These are phyloP conservation scores for Scyliorhinus canicula DNA, from an alignment of 2,797 vertebrate genomes.

Conservation along the genomic window DNA sequence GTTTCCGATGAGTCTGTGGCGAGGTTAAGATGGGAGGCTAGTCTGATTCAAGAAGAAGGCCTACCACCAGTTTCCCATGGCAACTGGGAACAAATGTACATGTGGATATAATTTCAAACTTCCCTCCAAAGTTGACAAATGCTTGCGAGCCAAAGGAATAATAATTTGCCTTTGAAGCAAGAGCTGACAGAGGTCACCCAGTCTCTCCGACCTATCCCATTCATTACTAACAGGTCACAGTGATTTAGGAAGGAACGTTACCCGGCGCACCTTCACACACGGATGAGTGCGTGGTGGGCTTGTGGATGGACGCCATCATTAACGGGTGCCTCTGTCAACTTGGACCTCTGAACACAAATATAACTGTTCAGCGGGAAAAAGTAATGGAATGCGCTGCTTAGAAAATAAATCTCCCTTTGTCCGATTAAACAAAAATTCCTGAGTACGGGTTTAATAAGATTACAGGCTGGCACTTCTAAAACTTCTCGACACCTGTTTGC, in stretches of 20 bases:
- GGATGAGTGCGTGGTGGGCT: neutral
- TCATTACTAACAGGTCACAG: too few relatives aligned
- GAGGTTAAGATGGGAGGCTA: neutral
- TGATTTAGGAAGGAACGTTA: neutral
- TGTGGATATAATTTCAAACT: neutral
- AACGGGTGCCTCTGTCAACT: neutral
- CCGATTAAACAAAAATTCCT: neutral
- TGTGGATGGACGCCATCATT: neutral
- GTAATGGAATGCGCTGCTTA: neutral
- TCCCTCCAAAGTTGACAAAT: neutral
- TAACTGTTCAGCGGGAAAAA: neutral
- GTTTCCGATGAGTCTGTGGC: neutral
- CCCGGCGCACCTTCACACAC: neutral
- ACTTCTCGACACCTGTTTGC: neutral
- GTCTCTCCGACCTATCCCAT: neutral
- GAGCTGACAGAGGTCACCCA: neutral
- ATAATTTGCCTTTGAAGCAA: neutral
- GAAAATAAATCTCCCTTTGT: neutral
- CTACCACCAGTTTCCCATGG: neutral
- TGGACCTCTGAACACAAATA: neutral
- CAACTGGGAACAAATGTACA: neutral
- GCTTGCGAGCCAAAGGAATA: neutral
- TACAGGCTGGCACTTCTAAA: neutral
- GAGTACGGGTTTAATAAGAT: neutral
- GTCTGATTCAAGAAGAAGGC: neutral